Base-by-base conservation (phyloP, 2,888 invertebrate species). In the Drosophila paramelanica region DNA sequence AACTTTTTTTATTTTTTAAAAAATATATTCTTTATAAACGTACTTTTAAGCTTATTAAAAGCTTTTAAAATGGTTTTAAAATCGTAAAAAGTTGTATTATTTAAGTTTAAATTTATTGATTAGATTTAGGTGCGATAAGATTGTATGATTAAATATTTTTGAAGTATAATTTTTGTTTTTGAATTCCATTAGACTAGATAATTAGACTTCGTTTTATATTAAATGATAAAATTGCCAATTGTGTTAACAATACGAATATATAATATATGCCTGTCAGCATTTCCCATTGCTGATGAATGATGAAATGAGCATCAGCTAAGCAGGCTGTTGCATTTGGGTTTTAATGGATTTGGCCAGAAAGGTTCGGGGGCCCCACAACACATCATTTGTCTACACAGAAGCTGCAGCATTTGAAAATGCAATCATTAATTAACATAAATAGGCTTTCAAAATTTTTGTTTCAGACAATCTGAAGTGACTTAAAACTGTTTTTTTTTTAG, bases 261-360 rank as follows among this genome's bases (percentile, higher is more conserved):
- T 3, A 23, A 23, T 23, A 23, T 42, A 17, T 39, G n/a, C 14
- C n/a, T 72, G 70, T 72, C 72, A 71, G 39, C 66, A 53, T 36
- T 55, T 49, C 23, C 17, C 38, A n/a, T 43, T 43, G 43, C 42
- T 62, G 68, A 73, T 53, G 59, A 64, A 64, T 73, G 68, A 68
- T 55, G 10, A 49, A 53, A 27, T 64, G 59, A 56, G 43, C 56
- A 36, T 17, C 57, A 33, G 36, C 39, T 31, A 65, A n/a, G 43
- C 3, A 38, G 6, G 2, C 1, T 5, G 25, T 7, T 39, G 14
- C 17, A 39, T 14, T 39, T 39, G 17, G 8, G 17, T 17, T 17
- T 67, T 36, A 33, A 50, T 51, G 50, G 17, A 25, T 45, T 66
- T 38, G 42, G 66, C 31, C 14, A 31, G 5, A 42, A n/a, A 23